Base-by-base conservation (phyloP, 2,113 vertebrate species). In the Neolamprologus fasciatus region DNA sequence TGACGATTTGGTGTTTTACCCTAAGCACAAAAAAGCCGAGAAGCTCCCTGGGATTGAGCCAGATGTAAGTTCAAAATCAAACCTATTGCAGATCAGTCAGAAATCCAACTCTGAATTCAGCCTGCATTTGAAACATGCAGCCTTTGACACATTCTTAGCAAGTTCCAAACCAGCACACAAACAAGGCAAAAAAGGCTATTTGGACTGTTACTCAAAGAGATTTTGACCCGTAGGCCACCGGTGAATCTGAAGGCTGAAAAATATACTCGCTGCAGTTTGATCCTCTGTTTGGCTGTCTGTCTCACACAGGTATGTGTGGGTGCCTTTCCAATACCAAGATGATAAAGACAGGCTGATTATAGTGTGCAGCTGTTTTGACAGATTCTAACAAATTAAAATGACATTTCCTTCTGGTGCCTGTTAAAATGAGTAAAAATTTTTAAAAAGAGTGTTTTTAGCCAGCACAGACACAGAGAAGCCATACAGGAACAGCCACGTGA, bases 301-400 rank as follows among this genome's bases (percentile, higher is more conserved):
- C 23, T 8, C 16, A 45, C 21, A 33, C 23, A 28, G 26, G 51
- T 78, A 10, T 78, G 23, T 54, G 63, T 31, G 10, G 33, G 55
- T 80, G 50, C 28, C 50, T 73, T 53, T 80, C 26, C 21, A 21
- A 13, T 61, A 37, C 16, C 4, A 11, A 79, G 23, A 12, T 80
- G 47, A 76, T 9, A 84, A 66, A 79, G 50, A 81, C 66, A 63
- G 47, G 61, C 35, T 55, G 54, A 87, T 66, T 81, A 81, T 28
- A 14, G 11, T 66, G n/a, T 57, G 61, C 45, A 40, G 37, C 17
- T 61, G 37, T 42, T 26, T 50, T 85, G 23, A 33, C 23, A 58
- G 16, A 88, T 23, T 19, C 40, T 26, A 42, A 86, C 76, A 12
- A 42, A 55, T 58, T 53, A 9, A 50, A 82, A 50, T 87, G 5